Evolutionary conservation across 2,888 invertebrate genomes (phyloP).

Genomic region (Tipula vernalis): DNA sequence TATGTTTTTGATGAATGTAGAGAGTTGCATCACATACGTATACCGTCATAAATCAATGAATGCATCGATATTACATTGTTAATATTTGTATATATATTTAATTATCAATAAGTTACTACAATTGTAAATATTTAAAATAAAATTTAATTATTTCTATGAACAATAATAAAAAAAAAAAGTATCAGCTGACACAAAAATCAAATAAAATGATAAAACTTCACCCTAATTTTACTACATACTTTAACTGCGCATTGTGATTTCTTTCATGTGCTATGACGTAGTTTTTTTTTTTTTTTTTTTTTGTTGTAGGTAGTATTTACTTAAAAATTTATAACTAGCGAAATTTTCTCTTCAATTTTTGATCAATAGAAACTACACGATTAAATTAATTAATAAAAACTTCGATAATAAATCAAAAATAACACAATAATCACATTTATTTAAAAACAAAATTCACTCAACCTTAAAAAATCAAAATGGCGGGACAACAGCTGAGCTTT

Average conservation of each 20-base stretch:
- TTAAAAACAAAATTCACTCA: constrained; percentile 6
- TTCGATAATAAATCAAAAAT: background rate
- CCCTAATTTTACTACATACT: background rate
- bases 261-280: background rate
- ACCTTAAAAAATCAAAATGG: constrained; percentile 21
- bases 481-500: constrained; percentile 23
- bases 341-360: background rate
- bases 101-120: background rate
- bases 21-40: background rate
- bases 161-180: background rate
- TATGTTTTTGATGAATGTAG: background rate
- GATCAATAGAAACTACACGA: background rate
- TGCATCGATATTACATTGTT: background rate
- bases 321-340: background rate
- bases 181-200: constrained; percentile 1
- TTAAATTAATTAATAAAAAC: background rate
- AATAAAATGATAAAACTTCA: background rate
- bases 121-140: background rate
- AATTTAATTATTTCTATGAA: background rate
- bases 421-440: background rate
- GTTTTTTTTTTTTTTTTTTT: background rate
- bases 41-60: background rate
- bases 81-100: background rate
- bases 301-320: background rate
- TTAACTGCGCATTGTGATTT: constrained; percentile 4